Evolutionary conservation across 2,888 invertebrate species (phyloP).

Genomic region (Himalopsyche kuldschensis): DNA sequence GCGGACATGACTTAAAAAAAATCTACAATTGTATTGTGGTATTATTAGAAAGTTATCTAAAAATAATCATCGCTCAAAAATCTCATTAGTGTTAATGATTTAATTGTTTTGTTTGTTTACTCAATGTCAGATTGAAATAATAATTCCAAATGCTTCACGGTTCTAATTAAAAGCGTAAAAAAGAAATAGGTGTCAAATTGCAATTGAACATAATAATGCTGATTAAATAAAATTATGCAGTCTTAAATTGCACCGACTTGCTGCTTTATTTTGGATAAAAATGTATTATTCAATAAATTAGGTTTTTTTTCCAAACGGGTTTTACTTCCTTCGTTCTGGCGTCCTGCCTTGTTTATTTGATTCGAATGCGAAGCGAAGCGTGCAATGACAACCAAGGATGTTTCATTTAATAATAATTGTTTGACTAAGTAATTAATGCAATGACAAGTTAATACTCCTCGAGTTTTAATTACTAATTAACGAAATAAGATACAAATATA

Average conservation of each 20-base stretch:
- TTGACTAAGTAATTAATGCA: too few species aligned
- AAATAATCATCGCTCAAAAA: too few species aligned
- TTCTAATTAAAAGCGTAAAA: not conserved
- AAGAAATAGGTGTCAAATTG: not conserved
- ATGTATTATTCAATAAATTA: not conserved
- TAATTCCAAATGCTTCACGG: not conserved
- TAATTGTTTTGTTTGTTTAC: not conserved
- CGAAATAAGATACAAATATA: too few species aligned
- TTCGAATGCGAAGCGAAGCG: not conserved
- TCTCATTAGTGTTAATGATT: too few species aligned
- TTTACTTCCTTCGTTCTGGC: not conserved
- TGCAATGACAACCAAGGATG: not conserved
- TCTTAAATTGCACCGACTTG: not conserved
- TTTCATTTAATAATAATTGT: not conserved
- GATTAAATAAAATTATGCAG: not conserved
- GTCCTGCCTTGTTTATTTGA: not conserved
- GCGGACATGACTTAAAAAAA: too few species aligned
- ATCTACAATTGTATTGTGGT: too few species aligned
- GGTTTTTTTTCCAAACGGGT: not conserved
- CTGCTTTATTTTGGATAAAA: not conserved
- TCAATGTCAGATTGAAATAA: not conserved
- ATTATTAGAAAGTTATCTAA: too few species aligned
- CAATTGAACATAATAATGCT: not conserved
- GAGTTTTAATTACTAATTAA: too few species aligned
- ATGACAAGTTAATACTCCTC: too few species aligned